Base-by-base conservation (phyloP, 2,113 vertebrate species). In the Sylvilagus bachmani region DNA sequence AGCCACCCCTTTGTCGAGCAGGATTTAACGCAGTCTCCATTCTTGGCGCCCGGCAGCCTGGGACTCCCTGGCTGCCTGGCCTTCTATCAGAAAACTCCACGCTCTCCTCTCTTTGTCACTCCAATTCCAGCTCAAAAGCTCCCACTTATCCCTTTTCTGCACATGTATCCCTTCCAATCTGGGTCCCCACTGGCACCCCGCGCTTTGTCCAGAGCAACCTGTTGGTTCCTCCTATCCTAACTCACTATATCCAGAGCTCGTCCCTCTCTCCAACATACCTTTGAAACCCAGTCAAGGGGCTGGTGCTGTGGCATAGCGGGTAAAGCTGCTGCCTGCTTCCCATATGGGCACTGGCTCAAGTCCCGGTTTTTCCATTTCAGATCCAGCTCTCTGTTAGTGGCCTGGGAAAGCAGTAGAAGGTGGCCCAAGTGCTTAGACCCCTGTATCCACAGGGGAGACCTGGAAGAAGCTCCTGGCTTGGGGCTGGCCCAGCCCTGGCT, bases 201-300 rank as follows among this genome's bases (percentile, higher is more conserved):
- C 74, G 84, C 90, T 97, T 98, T 98, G 95, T 97, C 6, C 0
- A 53, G 88, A 96, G 53, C 94, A 97, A 98, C 96, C 90, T 98
- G 96, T 98, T 98, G 94, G 53, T 80, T 91, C 6, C 44, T 44
- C 49, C 1, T 49, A 22, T 36, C 21, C 13, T 70, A 31, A n/a
- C 13, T 53, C 31, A 64, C 62, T 3, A 5, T 29, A 29, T 6
- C 10, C 2, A 70, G 58, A 74, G 75, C 36, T 25, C 25, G 74
- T 36, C 27, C 24, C 12, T 71, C 31, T 4, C 24, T 62, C 51
- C 17, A 66, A 44, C 44, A 44, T 44, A 44, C 44, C 44, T 44
- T 44, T 44, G 44, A 44, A 44, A 44, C 44, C 44, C 44, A 44
- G 44, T 44, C 44, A 44, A 44, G 44, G 44, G 44, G 44, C 44